Percentiles rank a stretch among this genome's conserved stretches.
Conservation (phyloP, 2,113 vertebrate species). For the Cebidichthys violaceus region DNA sequence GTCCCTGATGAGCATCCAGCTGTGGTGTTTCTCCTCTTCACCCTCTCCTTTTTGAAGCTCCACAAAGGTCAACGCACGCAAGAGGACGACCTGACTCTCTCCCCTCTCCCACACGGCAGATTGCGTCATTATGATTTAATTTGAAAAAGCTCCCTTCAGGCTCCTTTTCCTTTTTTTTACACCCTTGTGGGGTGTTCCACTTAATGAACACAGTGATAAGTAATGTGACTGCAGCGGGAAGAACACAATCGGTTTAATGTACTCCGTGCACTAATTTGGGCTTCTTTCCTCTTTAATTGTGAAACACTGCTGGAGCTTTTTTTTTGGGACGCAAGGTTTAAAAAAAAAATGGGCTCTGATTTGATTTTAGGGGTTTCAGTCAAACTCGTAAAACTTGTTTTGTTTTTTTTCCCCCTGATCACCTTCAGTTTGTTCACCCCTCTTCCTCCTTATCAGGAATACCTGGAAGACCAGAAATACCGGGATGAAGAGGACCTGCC, state of each 20-base stretch:
- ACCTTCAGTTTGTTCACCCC: neutral
- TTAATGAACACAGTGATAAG: conserved; percentile 45
- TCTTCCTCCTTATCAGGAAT: conserved; percentile 84
- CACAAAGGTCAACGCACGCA: conserved; percentile 33
- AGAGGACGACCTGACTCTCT: conserved; percentile 3
- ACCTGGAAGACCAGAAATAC: conserved; percentile 96
- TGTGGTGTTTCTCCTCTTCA: conserved; percentile 41
- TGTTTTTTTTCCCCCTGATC: neutral
- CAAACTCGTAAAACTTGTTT: conserved; percentile 1
- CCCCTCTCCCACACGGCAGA: conserved; percentile 56
- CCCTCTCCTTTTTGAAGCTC: conserved; percentile 38
- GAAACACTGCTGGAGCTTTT: neutral
- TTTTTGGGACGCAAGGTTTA: neutral
- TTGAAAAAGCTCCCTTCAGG: conserved; percentile 54
- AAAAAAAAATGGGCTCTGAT: conserved; percentile 5
- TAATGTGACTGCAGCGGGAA: conserved; percentile 1
- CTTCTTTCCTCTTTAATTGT: neutral
- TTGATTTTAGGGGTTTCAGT: neutral
- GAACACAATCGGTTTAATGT: neutral
- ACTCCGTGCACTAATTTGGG: neutral
- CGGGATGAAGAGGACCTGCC: conserved; percentile 93
- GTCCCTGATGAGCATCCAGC: conserved; percentile 19
- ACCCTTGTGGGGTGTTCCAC: conserved; percentile 62
- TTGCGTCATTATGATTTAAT: conserved; percentile 72
- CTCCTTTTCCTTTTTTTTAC: conserved; percentile 9